These are phyloP conservation scores for Eulemur mongoz DNA, from an alignment of 2,797 vertebrate genomes.

Conservation along the genomic window DNA sequence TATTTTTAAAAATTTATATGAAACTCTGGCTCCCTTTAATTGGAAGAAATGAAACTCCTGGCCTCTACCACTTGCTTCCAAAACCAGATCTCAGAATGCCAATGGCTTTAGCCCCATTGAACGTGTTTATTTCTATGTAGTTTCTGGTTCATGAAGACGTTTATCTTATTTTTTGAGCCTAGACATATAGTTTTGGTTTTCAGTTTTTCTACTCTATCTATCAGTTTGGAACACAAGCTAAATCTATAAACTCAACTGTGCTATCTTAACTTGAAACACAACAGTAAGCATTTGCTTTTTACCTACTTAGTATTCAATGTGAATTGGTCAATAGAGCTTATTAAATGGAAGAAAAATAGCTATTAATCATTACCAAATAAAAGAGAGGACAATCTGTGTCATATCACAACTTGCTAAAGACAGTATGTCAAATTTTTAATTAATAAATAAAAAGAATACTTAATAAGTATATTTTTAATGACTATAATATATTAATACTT, in stretches of 20 bases:
- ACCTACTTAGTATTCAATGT: not conserved
- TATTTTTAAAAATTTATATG: not conserved
- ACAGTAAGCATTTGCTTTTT: not conserved
- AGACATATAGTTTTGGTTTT: not conserved
- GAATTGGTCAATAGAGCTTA: not conserved
- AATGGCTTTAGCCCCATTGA: not conserved
- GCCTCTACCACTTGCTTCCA: not conserved
- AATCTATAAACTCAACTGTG: not conserved
- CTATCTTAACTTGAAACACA: not conserved
- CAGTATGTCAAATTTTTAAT: not conserved
- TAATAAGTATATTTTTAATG: not conserved
- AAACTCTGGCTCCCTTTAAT: not conserved
- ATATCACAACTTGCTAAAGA: not conserved
- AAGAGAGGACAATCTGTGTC: not conserved
- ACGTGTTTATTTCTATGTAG: not conserved
- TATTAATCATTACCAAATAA: conserved; percentile 2
- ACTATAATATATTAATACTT: not conserved
- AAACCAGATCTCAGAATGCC: not conserved
- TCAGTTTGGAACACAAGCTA: not conserved
- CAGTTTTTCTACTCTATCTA: not conserved
- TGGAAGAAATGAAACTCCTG: not conserved
- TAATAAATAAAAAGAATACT: too few species aligned
- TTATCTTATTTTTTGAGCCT: not conserved
- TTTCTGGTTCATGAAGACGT: not conserved
- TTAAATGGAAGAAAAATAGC: not conserved